Conservation (phyloP, 1,140 invertebrate genomes). For the Calliopsis andreniformis region DNA sequence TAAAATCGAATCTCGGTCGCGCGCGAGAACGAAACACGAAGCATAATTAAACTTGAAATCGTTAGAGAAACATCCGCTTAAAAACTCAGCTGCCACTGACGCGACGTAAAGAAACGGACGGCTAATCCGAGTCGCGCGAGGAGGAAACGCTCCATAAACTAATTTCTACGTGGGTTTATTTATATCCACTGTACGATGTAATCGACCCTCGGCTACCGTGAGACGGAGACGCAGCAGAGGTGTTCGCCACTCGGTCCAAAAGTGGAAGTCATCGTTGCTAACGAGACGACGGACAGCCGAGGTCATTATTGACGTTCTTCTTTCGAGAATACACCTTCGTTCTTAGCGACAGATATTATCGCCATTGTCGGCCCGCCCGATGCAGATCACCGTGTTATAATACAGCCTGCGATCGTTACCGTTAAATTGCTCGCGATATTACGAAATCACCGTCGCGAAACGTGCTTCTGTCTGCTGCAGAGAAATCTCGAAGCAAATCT, state of each 20-base stretch:
- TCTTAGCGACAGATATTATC: constrained; percentile 66
- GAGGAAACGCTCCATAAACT: constrained; percentile 56
- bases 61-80: constrained; percentile 12
- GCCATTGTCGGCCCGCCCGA: constrained; percentile 38
- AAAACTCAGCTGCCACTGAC: constrained; percentile 37
- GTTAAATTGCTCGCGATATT: constrained; percentile 49
- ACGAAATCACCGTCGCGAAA: constrained; percentile 37
- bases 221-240: constrained; percentile 49
- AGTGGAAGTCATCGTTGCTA: constrained; percentile 75
- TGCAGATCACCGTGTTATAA: constrained; percentile 37
- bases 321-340: constrained; percentile 59
- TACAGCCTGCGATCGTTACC: constrained; percentile 58
- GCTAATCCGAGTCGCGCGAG: constrained; percentile 23
- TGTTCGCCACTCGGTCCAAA: constrained; percentile 42
- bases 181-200: constrained; percentile 59
- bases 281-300: constrained; percentile 69
- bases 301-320: constrained; percentile 59
- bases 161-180: constrained; percentile 64
- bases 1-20: constrained; percentile 15
- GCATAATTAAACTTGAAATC: constrained; percentile 21
- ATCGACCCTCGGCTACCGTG: constrained; percentile 68
- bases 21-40: background rate
- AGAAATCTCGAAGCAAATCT: background rate
- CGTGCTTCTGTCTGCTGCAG: background rate
- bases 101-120: constrained; percentile 22